Evolutionary conservation across 2,888 invertebrate species (phyloP).

Genomic region (Scaptomyza tumidula): DNA sequence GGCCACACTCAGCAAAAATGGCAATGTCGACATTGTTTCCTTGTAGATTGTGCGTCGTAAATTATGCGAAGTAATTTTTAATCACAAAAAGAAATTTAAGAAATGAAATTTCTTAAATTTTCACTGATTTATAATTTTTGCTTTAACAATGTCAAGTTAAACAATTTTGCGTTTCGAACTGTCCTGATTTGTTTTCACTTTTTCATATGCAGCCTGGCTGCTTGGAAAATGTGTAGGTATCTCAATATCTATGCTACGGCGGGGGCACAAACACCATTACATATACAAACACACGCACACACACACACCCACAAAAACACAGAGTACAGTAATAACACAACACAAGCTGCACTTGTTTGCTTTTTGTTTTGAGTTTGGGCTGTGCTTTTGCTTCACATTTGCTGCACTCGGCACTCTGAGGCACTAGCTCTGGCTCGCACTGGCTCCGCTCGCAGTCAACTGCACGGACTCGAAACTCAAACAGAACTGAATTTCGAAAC

Average conservation of each 20-base stretch:
- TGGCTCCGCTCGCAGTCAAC: conserved; percentile 62
- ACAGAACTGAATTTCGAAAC: conserved; percentile 71
- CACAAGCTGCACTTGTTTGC: conserved; percentile 58
- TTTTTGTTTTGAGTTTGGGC: conserved; percentile 24
- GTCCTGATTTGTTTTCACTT: conserved; percentile 58
- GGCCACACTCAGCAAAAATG: conserved; percentile 83
- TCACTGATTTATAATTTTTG: background rate
- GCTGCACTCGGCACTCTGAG: conserved; percentile 50
- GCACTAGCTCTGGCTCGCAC: conserved; percentile 25
- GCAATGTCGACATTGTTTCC: conserved; percentile 83
- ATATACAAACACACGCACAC: conserved; percentile 9
- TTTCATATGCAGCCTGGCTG: conserved; percentile 30
- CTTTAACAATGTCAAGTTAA: conserved; percentile 4
- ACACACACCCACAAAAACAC: conserved; percentile 21
- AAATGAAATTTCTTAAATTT: no score
- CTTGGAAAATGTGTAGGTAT: conserved; percentile 61
- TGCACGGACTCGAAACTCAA: conserved; percentile 80
- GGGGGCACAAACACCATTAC: conserved; percentile 25
- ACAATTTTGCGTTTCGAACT: conserved; percentile 15
- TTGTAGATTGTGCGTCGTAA: conserved; percentile 53
- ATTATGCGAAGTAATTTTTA: conserved; percentile 6
- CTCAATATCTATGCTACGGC: conserved; percentile 68
- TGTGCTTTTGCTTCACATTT: conserved; percentile 28
- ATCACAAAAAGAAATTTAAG: no score
- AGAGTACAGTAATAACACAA: conserved; percentile 15